Evolutionary conservation across 2,888 invertebrate species (phyloP), one percentile per base, ranked within the genome.

Genomic region (Caradrina kadenii): DNA sequence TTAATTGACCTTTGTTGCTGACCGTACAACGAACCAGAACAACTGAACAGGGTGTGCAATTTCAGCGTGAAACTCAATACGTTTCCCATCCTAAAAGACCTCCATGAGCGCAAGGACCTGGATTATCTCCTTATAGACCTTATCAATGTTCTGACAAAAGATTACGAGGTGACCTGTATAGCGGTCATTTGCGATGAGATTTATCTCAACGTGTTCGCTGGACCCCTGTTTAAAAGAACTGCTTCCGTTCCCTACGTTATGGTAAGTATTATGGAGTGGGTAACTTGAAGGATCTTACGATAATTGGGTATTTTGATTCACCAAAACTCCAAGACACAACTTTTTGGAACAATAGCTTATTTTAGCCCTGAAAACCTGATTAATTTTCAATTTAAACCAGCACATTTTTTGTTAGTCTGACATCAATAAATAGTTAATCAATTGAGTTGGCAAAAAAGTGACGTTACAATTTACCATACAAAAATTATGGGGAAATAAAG

Each of bases 151-250:
- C 69, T 93, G 60, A 80, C 84, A 1, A 81, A 81, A 7, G 80
- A 78, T 22, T 92, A 91, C 35, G 93, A 93, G 68, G 84, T 94
- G 67, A 93, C 96, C 19, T 97, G 97, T 84, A 87, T 96, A 5
- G 93, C 95, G 0, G 86, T 97, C 7, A 88, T 97, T 3, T 94
- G 94, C 45, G 97, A 97, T 84, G 81, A 93, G 1, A 90, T 96
- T 0, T 96, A 97, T 80, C 89, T 96, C 55, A 94, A 95, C 61
- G 88, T 96, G 17, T 96, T 97, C 73, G 93, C 94, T 60, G 96
- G 93, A 7, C 83, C 86, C 0, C 88, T 97, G 83, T 97, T 96
- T 80, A 90, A 84, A 71, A 91, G 93, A 82, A 94, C 94, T 26
- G 88, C 86, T 10, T 87, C 88, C 59, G 86, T 96, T 50, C 96